Conservation (phyloP, 2,797 vertebrate species). For the Macrochelys suwanniensis region DNA sequence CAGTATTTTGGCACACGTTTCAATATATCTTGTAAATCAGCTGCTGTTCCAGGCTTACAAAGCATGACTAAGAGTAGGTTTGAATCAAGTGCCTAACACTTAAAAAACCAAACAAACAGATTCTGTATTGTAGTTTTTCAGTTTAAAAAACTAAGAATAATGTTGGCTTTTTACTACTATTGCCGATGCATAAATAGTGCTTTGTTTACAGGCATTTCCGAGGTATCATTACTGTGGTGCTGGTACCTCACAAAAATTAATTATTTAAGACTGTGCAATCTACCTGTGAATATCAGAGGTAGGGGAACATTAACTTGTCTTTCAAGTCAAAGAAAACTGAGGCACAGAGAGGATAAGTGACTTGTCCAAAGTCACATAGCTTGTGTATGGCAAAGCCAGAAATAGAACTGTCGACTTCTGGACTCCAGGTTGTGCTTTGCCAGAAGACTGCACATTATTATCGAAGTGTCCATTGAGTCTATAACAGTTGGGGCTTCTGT, state of each 20-base stretch:
- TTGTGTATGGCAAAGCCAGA: background rate
- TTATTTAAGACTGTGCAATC: accelerated
- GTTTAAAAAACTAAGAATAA: background rate
- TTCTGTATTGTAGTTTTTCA: background rate
- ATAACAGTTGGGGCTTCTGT: background rate
- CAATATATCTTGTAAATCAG: background rate
- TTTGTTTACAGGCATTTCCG: background rate
- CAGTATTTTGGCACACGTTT: background rate
- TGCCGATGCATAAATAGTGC: background rate
- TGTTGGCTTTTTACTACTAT: background rate
- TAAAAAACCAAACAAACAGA: background rate
- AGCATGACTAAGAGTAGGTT: background rate
- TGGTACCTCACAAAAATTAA: background rate
- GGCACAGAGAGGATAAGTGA: background rate
- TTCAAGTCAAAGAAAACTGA: background rate
- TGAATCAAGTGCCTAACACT: background rate
- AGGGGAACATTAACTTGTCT: background rate
- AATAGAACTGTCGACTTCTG: background rate
- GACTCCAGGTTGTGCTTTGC: background rate
- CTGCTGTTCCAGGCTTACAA: background rate
- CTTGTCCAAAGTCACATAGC: background rate
- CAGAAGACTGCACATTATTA: background rate
- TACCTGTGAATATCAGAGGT: background rate
- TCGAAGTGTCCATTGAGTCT: background rate
- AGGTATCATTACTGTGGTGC: background rate